These are phyloP conservation scores for Platyscelio sp. DNA, from an alignment of 2,888 invertebrate genomes.

Conservation along the genomic window DNA sequence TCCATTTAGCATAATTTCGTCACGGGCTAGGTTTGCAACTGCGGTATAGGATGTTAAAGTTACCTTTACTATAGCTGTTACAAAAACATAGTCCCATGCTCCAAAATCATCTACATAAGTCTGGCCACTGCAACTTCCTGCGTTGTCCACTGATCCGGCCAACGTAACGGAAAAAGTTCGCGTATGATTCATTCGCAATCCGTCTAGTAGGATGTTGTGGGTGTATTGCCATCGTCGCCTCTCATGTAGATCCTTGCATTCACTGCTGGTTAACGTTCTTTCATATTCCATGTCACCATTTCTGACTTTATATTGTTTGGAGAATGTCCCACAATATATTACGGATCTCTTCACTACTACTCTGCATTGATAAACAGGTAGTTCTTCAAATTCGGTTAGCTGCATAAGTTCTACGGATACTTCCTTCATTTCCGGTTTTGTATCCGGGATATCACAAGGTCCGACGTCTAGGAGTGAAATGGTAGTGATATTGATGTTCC, in stretches of 20 bases:
- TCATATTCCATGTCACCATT: constrained; percentile 11
- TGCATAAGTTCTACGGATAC: constrained; percentile 21
- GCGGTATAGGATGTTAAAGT: neutral
- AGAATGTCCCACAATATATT: constrained; percentile 1
- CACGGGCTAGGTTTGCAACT: no score
- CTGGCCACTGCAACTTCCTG: neutral
- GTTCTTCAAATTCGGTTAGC: neutral
- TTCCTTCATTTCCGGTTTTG: no score
- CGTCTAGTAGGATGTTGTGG: neutral
- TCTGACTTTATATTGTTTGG: neutral
- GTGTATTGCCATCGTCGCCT: neutral
- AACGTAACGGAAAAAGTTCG: neutral
- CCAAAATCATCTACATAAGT: neutral
- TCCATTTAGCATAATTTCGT: neutral
- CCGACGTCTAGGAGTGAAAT: constrained; percentile 39
- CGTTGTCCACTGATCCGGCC: neutral
- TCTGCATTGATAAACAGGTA: constrained; percentile 3
- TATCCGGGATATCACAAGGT: constrained; percentile 30
- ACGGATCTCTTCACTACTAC: neutral
- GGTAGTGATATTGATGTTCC: constrained; percentile 37
- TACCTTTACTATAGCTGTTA: neutral
- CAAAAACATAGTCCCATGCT: constrained; percentile 19
- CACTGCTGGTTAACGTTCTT: neutral
- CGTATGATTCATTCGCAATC: neutral
- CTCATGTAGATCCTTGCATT: neutral